Percentiles rank a stretch among this genome's conserved stretches.
Conservation (phyloP, 2,888 invertebrate species). For the Eurytoma adleriae region DNA sequence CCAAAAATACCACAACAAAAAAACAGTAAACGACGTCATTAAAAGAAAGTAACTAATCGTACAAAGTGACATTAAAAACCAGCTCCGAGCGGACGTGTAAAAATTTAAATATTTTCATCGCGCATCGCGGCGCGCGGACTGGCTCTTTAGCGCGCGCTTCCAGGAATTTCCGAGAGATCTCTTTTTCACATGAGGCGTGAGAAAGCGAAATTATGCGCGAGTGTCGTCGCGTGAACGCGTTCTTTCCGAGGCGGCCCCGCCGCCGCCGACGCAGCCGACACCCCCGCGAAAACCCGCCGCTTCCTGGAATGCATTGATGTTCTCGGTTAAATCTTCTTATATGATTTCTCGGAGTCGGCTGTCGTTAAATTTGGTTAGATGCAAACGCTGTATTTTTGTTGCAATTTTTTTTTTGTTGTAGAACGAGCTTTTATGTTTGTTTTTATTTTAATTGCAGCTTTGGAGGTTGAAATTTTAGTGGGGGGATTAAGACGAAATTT, state of each 20-base stretch:
- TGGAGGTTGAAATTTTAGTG: no score
- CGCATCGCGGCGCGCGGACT: background rate
- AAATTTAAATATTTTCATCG: background rate
- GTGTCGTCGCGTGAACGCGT: background rate
- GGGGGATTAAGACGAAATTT: no score
- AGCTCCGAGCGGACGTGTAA: background rate
- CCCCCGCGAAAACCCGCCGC: conserved; percentile 37
- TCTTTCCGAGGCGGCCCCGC: background rate
- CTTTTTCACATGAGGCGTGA: conserved; percentile 49
- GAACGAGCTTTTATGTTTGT: background rate
- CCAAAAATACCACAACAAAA: no score
- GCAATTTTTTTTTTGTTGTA: background rate
- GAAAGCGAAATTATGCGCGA: conserved; percentile 45
- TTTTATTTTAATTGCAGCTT: no score
- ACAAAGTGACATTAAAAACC: no score
- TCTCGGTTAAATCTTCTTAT: background rate
- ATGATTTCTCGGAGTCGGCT: no score
- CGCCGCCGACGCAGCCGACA: background rate
- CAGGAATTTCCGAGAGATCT: conserved; percentile 17
- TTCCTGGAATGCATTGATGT: conserved; percentile 42
- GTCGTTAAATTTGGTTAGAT: no score
- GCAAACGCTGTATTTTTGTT: no score
- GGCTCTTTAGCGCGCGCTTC: conserved; percentile 19
- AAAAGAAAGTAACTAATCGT: no score
- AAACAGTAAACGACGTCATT: no score